Percentiles rank a stretch among this genome's conserved stretches.
phyloP scores from a whole-genome alignment of 2,113 vertebrate genomes.

The Dromaius novaehollandiae region DNA sequence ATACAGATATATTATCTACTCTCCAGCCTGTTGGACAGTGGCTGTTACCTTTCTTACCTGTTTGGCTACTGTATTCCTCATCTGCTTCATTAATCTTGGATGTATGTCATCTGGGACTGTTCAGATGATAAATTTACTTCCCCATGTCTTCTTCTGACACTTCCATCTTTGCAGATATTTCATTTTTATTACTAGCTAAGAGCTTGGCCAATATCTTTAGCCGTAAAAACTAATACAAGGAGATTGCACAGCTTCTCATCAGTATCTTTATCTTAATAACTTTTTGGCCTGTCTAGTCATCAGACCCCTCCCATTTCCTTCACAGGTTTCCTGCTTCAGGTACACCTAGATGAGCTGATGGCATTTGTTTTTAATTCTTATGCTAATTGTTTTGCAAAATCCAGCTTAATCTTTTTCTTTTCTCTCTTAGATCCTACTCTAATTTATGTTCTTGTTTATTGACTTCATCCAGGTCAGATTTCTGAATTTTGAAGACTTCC shows the following conservation, averaged over 20 bases:
- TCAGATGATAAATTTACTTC: neutral
- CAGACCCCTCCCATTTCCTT: neutral
- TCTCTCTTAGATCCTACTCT: neutral
- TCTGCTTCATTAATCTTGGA: neutral
- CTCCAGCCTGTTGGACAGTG: neutral
- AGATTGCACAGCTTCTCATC: neutral
- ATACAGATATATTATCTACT: neutral
- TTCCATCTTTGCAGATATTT: neutral
- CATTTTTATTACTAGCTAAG: neutral
- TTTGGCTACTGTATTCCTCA: neutral
- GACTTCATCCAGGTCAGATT: neutral
- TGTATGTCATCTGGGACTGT: neutral
- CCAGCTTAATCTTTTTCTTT: neutral
- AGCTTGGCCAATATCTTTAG: neutral
- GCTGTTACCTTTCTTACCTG: neutral
- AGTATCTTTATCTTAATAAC: neutral
- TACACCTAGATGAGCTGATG: neutral
- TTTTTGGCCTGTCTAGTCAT: neutral
- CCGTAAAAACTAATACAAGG: neutral
- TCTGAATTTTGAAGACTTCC: neutral
- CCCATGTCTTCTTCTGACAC: neutral
- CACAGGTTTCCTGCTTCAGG: neutral
- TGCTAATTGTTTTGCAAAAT: neutral
- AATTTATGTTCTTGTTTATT: neutral
- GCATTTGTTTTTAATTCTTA: neutral